Evolutionary conservation across 2,797 vertebrate species (phyloP), one percentile per base, ranked within the genome.

Genomic region (Neomorphus geoffroyi): DNA sequence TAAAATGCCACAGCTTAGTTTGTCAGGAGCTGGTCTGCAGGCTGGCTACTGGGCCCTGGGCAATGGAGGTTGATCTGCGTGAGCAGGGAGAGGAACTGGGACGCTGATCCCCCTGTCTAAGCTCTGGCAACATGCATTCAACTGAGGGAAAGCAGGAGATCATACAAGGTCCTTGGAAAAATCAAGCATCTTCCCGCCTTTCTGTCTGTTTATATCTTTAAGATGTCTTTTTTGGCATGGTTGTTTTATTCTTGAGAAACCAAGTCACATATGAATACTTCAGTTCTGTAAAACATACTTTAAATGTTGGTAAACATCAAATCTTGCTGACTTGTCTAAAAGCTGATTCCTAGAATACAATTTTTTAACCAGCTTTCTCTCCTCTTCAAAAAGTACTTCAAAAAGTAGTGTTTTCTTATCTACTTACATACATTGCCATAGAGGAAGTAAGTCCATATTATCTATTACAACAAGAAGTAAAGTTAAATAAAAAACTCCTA

Each of bases 401-500:
- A 17, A 77, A 74, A 80, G 12, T 43, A 24, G 14, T 23, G 50
- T 64, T 7, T 43, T 64, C 39, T 32, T 89, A 48, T 62, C 33
- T 66, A 8, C 32, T 80, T 62, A 27, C 16, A 33, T 13, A 23
- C 8, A 9, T 60, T 86, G 46, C 19, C 2, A 0, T 13, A 5
- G 32, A 91, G 48, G 71, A 85, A 73, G 26, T 43, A 57, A 82
- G 23, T 50, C 37, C 3, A 21, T 92, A 88, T 60, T 22, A 75
- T 80, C 86, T 83, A 75, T 80, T 88, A 33, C 15, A 75, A 72
- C 35, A 78, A 80, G 46, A 92, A 91, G 10, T 62, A 83, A 89
- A 94, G 16, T 77, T 71, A 61, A 75, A 91, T n/a, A 33, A 18
- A 56, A 50, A 46, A 53, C 48, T 28, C 10, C 15, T 78, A 12